Percentiles rank a stretch among this genome's conserved stretches.
phyloP scores from a whole-genome alignment of 2,113 vertebrate species.

The Clarias batrachus region DNA sequence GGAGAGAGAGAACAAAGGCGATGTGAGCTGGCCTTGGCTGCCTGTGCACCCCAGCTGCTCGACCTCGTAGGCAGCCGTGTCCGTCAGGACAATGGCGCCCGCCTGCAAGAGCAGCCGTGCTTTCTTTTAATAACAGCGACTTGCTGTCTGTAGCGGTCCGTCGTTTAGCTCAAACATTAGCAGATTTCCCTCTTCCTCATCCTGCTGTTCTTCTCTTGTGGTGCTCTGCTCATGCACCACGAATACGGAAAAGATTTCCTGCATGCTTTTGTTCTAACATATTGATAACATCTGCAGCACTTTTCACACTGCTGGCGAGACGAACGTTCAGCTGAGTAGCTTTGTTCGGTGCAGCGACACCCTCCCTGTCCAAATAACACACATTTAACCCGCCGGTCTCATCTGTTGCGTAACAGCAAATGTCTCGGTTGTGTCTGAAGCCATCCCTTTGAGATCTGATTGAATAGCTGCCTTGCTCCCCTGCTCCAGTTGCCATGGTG shows the following conservation, averaged over 20 bases:
- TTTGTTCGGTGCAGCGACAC: background rate
- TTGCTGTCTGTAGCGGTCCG: conserved; percentile 14
- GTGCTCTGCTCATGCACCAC: conserved; percentile 6
- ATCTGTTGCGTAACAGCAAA: conserved; percentile 25
- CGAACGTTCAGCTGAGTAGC: background rate
- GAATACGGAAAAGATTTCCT: conserved; percentile 35
- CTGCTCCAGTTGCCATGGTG: conserved; percentile 55
- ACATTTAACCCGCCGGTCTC: background rate
- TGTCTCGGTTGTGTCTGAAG: background rate
- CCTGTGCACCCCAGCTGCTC: conserved; percentile 51
- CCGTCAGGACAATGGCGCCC: conserved; percentile 53
- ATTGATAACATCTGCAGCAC: background rate
- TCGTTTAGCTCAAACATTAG: conserved; percentile 21
- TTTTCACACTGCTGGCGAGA: conserved; percentile 21
- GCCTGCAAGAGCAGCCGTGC: conserved; percentile 25
- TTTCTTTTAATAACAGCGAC: conserved; percentile 16
- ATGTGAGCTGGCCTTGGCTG: conserved; percentile 47
- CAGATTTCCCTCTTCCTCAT: background rate
- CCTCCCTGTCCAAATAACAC: conserved; percentile 19
- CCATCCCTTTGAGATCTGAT: conserved; percentile 30
- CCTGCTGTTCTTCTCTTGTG: conserved; percentile 11
- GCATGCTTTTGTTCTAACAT: conserved; percentile 22
- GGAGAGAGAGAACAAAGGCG: conserved; percentile 54
- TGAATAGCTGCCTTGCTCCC: conserved; percentile 18
- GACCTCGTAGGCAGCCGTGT: conserved; percentile 37